Conservation (phyloP, 2,113 vertebrate genomes). For the Notechis scutatus region DNA sequence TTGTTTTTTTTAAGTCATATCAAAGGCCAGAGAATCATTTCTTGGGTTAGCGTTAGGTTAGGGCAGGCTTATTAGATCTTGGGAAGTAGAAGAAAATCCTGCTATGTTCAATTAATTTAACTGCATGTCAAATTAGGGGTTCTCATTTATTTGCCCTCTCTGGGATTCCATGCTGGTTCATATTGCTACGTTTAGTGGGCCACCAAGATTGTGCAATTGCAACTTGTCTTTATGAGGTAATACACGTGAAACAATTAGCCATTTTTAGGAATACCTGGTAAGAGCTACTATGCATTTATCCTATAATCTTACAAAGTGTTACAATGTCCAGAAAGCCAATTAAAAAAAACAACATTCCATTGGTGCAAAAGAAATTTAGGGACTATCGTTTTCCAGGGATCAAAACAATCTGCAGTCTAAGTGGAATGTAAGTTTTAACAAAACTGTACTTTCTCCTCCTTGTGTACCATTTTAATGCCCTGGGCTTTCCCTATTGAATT, state of each 20-base stretch:
- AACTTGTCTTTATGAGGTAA: background rate
- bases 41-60: background rate
- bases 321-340: background rate
- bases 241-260: background rate
- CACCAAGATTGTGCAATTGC: background rate
- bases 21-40: background rate
- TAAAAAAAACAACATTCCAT: background rate
- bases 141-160: background rate
- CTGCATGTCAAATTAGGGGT: background rate
- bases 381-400: background rate
- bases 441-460: background rate
- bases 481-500: background rate
- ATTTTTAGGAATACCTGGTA: background rate
- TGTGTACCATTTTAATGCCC: background rate
- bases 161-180: background rate
- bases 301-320: background rate
- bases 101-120: background rate
- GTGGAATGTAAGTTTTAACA: background rate
- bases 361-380: background rate
- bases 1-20: background rate
- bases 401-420: background rate
- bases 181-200: background rate
- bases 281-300: background rate
- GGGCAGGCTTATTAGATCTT: background rate
- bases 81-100: background rate